Base-by-base conservation (phyloP, 2,113 vertebrate species). In the Phylloscopus whistleri region DNA sequence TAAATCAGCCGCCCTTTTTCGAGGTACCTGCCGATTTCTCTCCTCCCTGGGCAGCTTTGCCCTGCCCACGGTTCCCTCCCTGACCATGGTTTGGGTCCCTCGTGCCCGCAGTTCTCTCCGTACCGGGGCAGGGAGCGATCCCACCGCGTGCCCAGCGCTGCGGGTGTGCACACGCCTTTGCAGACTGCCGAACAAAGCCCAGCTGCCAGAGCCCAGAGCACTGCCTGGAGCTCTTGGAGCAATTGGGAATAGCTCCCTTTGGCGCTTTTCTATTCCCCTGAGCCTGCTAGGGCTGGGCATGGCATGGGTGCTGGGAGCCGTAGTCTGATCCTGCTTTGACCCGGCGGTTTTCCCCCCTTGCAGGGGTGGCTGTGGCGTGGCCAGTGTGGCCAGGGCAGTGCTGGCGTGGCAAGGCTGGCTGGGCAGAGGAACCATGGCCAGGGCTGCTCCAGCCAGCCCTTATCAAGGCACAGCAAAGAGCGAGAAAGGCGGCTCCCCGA, bases 391-490 rank as follows among this genome's bases (percentile, higher is more conserved):
- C 2, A 5, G 73, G 83, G 66, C 56, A 2, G 60, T n/a, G 83
- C 62, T 1, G 10, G 74, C 2, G 0, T 5, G 13, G 69, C 3
- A 2, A 41, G 66, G 79, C 48, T 72, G 0, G 0, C 55, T 3
- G 18, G 60, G 82, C 79, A 82, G 80, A 74, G 43, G 73, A 80
- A 22, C 48, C 1, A 7, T 72, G 60, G 60, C 26, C 5, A 31
- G 52, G 70, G 39, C 21, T 2, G 4, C 48, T 23, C 21, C 3
- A 39, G 62, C 39, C 4, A 7, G 41, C 20, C 13, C 63, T 52
- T 56, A 59, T 63, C 24, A 9, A 62, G 44, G 49, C 8, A 7
- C 41, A 39, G 69, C 44, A 35, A 49, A 76, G 51, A 9, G 7
- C 0, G 0, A 23, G 76, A 33, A 73, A 53, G 82, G 85, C 13